Base-by-base conservation (phyloP, 2,797 vertebrate species). In the Hippocampus kuda region DNA sequence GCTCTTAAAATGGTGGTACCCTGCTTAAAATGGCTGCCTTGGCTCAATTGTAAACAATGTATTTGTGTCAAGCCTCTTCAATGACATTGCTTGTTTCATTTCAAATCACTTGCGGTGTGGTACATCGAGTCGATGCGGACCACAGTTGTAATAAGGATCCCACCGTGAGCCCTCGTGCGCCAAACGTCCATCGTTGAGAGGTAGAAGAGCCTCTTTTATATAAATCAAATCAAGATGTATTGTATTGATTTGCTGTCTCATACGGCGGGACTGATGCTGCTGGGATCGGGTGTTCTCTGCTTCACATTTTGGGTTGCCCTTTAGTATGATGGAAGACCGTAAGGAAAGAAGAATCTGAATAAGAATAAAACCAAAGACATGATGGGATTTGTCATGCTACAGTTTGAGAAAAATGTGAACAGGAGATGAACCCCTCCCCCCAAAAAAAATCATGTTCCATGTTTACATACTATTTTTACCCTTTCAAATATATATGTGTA, bases 271-370 rank as follows among this genome's bases (percentile, higher is more conserved):
- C 49, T 69, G 46, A 1, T 68, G 69, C 66, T 73, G 48, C 54
- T 70, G 85, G 86, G 83, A 84, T 82, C 79, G 72, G 74, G 76
- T 80, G 77, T 87, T 66, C 80, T 82, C 68, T 76, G 77, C 78
- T 85, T 89, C 89, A 89, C 88, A 88, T 89, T 90, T 81, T 57
- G 81, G 89, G 87, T 88, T 89, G 86, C 88, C 88, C 86, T 89
- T 91, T 26, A 81, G 84, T 85, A 85, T 85, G 86, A 86, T 81
- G 85, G 82, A 89, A 88, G 84, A 88, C 86, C 72, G 44, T 79
- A 84, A 80, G 75, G 81, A 88, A 88, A 81, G 70, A 30, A 49
- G 12, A 60, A 34, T 34, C 34, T 5, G 34, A 34, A 26, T 81
- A 86, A 81, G 16, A 49, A 49, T 51, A 51, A 75, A 81, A 69